These are phyloP conservation scores for Tenthredo notha DNA, from an alignment of 2,888 invertebrate genomes.

Conservation along the genomic window DNA sequence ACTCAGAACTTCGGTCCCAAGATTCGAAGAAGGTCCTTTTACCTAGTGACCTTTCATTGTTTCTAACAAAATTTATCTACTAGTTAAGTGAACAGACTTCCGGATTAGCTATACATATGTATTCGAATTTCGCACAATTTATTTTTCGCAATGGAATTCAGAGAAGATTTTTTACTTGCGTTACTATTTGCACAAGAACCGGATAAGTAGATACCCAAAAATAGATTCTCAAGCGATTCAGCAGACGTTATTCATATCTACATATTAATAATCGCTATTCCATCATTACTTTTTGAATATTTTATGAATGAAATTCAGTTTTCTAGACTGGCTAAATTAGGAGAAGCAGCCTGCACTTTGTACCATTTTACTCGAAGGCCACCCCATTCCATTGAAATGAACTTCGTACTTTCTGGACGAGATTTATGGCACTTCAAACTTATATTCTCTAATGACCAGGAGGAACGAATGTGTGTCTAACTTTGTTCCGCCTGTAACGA, in stretches of 20 bases:
- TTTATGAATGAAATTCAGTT: neutral
- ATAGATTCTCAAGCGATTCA: neutral
- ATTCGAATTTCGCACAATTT: neutral
- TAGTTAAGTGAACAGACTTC: neutral
- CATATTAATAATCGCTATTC: neutral
- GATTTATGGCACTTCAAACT: neutral
- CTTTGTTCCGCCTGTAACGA: neutral
- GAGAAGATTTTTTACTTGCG: neutral
- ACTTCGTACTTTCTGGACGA: neutral
- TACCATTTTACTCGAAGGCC: neutral
- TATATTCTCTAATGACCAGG: neutral
- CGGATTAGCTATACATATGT: neutral
- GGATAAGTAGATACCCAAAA: neutral
- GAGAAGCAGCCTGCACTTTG: neutral
- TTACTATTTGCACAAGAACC: neutral
- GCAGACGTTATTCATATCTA: neutral
- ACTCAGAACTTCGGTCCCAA: neutral
- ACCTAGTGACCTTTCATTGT: neutral
- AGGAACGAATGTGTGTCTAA: neutral
- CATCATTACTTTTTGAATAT: neutral
- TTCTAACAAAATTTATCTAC: neutral
- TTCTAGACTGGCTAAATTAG: neutral
- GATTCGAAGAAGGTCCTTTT: neutral
- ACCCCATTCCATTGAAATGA: neutral
- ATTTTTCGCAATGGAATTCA: neutral